These are phyloP conservation scores for Ammodytes dubius DNA, from an alignment of 2,113 vertebrate species.

Conservation along the genomic window DNA sequence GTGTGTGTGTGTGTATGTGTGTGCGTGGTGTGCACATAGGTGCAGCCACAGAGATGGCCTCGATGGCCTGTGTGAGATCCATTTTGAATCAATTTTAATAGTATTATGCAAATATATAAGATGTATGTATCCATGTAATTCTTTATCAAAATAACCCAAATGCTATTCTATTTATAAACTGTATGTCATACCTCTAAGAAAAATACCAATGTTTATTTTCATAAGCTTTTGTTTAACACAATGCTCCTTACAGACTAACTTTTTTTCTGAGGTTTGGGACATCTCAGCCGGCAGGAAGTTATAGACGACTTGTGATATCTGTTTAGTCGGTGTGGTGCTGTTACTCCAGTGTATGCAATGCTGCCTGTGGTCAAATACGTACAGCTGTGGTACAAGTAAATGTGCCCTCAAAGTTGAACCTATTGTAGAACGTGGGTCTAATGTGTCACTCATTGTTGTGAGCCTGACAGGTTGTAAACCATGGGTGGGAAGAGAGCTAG, in stretches of 20 bases:
- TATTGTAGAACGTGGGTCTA: conserved; percentile 51
- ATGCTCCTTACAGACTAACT: conserved; percentile 55
- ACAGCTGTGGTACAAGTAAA: conserved; percentile 54
- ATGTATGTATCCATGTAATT: conserved; percentile 78
- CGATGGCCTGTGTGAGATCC: conserved; percentile 48
- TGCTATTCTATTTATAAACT: conserved; percentile 82
- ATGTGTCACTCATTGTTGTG: conserved; percentile 59
- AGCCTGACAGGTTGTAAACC: conserved; percentile 54
- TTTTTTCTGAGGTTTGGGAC: conserved; percentile 60
- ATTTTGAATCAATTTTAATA: conserved; percentile 65
- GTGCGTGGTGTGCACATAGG: background rate
- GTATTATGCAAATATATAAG: conserved; percentile 79
- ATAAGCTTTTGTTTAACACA: conserved; percentile 73
- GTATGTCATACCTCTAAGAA: conserved; percentile 78
- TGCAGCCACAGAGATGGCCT: conserved; percentile 1
- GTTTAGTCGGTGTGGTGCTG: conserved; percentile 64
- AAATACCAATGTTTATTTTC: conserved; percentile 80
- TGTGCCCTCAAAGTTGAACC: conserved; percentile 41
- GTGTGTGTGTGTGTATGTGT: background rate
- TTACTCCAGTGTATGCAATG: conserved; percentile 64
- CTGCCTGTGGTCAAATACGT: conserved; percentile 61
- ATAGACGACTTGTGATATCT: conserved; percentile 52
- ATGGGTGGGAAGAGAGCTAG: conserved; percentile 47
- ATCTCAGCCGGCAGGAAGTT: conserved; percentile 52
- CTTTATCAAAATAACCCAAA: conserved; percentile 76